Evolutionary conservation across 2,113 vertebrate genomes (phyloP).

Genomic region (Crotalus tigris): DNA sequence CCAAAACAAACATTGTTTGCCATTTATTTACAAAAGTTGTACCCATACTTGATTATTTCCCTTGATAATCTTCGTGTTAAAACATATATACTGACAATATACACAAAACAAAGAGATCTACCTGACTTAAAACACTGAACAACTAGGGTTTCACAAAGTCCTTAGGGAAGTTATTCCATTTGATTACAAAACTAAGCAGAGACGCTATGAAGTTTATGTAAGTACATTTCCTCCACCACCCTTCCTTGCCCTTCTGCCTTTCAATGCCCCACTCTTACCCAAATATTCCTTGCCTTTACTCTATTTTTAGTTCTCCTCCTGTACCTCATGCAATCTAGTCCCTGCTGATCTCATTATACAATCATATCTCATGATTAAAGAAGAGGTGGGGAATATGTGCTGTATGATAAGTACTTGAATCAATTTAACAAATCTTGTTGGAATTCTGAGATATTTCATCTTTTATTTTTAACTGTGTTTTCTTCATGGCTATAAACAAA

Average conservation of each 20-base stretch:
- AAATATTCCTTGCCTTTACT: background rate
- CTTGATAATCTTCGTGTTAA: background rate
- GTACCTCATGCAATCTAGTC: background rate
- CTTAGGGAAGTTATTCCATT: background rate
- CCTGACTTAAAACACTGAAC: background rate
- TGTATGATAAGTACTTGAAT: background rate
- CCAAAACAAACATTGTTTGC: background rate
- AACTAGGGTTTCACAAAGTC: background rate
- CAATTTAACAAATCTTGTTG: background rate
- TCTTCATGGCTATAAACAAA: background rate
- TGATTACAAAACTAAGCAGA: constrained; percentile 3
- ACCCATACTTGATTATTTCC: background rate
- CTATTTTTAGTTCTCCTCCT: background rate
- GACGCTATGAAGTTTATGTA: background rate
- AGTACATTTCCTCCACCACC: background rate
- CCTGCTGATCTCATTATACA: background rate
- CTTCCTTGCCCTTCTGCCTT: background rate
- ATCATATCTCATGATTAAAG: background rate
- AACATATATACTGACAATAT: background rate
- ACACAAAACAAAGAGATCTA: background rate
- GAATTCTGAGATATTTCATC: background rate
- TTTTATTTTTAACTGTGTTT: background rate
- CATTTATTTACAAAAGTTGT: background rate
- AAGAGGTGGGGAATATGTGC: background rate
- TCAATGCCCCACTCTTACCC: background rate